These are phyloP conservation scores for Eptatretus atami DNA, from an alignment of 2,797 vertebrate genomes.

Conservation along the genomic window DNA sequence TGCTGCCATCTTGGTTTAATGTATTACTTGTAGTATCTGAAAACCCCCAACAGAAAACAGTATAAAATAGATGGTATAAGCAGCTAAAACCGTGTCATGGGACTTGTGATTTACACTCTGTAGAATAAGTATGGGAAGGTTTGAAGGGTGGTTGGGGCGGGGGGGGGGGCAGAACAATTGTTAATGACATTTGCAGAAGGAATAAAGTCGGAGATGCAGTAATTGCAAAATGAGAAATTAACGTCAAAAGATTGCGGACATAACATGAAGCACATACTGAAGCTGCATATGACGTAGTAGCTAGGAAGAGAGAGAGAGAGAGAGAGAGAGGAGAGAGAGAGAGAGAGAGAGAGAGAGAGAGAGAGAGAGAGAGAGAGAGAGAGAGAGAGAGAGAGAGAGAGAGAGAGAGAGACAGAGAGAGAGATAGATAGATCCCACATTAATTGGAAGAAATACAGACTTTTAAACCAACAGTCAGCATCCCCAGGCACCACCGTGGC, in stretches of 20 bases:
- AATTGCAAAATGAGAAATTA: not conserved
- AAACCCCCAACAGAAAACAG: too few relatives aligned
- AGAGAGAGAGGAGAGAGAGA: not conserved
- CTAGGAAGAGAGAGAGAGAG: not conserved
- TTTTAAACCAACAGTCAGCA: too few relatives aligned
- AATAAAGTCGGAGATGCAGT: not conserved
- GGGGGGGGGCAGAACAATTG: not conserved
- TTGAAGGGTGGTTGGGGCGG: not conserved
- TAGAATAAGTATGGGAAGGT: not conserved
- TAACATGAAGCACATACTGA: not conserved
- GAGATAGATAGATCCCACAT: not conserved
- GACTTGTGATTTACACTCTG: too few relatives aligned
- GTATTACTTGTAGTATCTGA: too few relatives aligned
- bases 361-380: conserved; percentile 1
- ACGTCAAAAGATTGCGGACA: too few relatives aligned
- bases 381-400: not conserved
- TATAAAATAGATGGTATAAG: too few relatives aligned
- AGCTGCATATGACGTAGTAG: not conserved
- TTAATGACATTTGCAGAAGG: not conserved
- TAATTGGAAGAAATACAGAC: too few relatives aligned
- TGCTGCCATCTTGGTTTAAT: too few relatives aligned
- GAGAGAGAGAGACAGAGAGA: not conserved
- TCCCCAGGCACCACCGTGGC: too few relatives aligned
- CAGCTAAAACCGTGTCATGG: too few relatives aligned
- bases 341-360: not conserved